phyloP scores from a whole-genome alignment of 1,140 invertebrate genomes.

The Homarus americanus region DNA sequence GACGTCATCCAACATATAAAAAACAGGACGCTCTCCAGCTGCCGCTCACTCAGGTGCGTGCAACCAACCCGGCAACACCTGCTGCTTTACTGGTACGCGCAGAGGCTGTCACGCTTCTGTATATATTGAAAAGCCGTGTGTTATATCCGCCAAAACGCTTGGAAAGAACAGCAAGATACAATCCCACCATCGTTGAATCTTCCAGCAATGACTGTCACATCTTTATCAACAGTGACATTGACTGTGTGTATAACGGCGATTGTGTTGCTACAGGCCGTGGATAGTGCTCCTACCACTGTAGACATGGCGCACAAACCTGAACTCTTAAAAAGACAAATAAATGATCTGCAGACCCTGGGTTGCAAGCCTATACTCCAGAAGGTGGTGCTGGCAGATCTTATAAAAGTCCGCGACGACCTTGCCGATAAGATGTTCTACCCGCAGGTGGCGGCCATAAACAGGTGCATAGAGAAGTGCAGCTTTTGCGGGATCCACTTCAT shows the following conservation, averaged over 20 bases:
- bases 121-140: too few species aligned
- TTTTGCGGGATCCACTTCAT: slow-evolving; percentile 32
- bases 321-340: not conserved
- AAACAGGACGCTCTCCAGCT: too few species aligned
- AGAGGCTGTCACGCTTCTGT: too few species aligned
- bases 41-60: too few species aligned
- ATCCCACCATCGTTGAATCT: not conserved
- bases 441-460: slow-evolving; percentile 5
- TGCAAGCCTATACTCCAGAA: slow-evolving; percentile 8
- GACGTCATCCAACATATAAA: too few species aligned
- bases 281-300: not conserved
- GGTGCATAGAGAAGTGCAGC: slow-evolving; percentile 50
- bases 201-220: not conserved
- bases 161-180: too few species aligned
- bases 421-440: slow-evolving; percentile 36
- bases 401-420: slow-evolving; percentile 24
- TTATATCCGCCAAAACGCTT: too few species aligned
- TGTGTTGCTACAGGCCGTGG: not conserved
- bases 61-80: too few species aligned
- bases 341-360: slow-evolving; percentile 13
- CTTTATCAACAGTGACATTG: not conserved
- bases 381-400: not conserved
- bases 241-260: not conserved
- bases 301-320: not conserved
- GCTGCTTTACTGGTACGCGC: too few species aligned